Evolutionary conservation across 2,797 vertebrate genomes (phyloP), one percentile per base, ranked within the genome.

Genomic region (Knipowitschia caucasica): DNA sequence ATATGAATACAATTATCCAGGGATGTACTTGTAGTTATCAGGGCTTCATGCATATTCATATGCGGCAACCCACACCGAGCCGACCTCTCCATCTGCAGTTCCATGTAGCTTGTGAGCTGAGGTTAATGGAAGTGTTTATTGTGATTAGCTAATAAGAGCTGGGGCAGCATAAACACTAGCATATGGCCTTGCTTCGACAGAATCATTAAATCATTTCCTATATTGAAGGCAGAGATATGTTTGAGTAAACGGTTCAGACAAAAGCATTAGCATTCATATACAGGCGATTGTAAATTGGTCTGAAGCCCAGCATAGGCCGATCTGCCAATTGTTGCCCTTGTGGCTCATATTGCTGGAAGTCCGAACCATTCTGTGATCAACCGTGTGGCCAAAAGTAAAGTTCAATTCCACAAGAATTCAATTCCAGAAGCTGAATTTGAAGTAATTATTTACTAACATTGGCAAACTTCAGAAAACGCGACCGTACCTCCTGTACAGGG

Each of bases 71-170:
- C 40, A 51, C 25, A 29, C 31, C 59, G 23, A 29, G 39, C 47
- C 53, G 17, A 40, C 33, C 47, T 50, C 49, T 56, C 60, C 38
- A 39, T 52, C 46, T 53, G 50, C 53, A 61, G 14, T 23, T 10
- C 56, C 24, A 24, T 17, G 33, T 35, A 46, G 53, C 57, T 67
- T 49, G 53, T 65, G 61, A 59, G 62, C 54, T 42, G 35, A 54
- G 46, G 62, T 62, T 65, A 72, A 69, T 77, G 64, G 56, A 61
- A 74, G 66, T 71, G 55, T 68, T 80, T 74, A 73, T 59, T 40
- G 31, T 66, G 59, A 69, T 69, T 56, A 67, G 62, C 59, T 64
- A 73, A 71, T 67, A 61, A 50, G 53, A 71, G 66, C 33, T 42
- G 44, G 29, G 54, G 51, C 38, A 43, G 59, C 35, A 45, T 12